Base-by-base conservation (phyloP, 2,888 invertebrate species). In the Stictocephala bisonia region DNA sequence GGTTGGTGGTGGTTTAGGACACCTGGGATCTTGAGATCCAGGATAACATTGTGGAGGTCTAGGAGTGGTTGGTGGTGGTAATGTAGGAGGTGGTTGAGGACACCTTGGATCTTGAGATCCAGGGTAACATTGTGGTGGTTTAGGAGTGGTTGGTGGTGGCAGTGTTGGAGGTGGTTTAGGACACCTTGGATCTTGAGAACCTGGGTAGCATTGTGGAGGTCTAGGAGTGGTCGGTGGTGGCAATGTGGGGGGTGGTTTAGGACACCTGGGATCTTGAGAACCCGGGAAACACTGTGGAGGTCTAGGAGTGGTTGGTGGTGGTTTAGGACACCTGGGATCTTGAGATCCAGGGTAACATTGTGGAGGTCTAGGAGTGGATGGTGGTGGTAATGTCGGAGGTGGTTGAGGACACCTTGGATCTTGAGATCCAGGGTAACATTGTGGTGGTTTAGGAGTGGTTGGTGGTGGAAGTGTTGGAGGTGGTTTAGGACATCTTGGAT, bases 381-480 rank as follows among this genome's bases (percentile, higher is more conserved):
- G n/a, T n/a, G n/a, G n/a, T n/a, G n/a, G n/a, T n/a, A n/a, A n/a
- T n/a, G n/a, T n/a, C n/a, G n/a, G n/a, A n/a, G n/a, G n/a, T 40
- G 73, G 41, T 18, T 35, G 24, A 27, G 79, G 81, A 72, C 83
- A 84, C 58, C 81, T 78, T 3, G 80, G 81, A 77, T 83, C 84
- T 0, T 56, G 77, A 20, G 80, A 79, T n/a, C 83, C 83, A 20
- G 83, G 82, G 74, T 79, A n/a, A n/a, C n/a, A n/a, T n/a, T n/a
- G n/a, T n/a, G n/a, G n/a, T n/a, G n/a, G n/a, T n/a, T n/a, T n/a
- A 82, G 74, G 75, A 27, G 76, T 64, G 11, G 76, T 67, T 13
- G 77, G 74, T 15, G 77, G 72, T 11, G 75, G n/a, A 75, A 11
- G 51, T 18, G 60, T 75, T 26, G 77, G 68, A 31, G 78, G 71